Conservation (phyloP, 2,797 vertebrate species). For the Molossus molossus region DNA sequence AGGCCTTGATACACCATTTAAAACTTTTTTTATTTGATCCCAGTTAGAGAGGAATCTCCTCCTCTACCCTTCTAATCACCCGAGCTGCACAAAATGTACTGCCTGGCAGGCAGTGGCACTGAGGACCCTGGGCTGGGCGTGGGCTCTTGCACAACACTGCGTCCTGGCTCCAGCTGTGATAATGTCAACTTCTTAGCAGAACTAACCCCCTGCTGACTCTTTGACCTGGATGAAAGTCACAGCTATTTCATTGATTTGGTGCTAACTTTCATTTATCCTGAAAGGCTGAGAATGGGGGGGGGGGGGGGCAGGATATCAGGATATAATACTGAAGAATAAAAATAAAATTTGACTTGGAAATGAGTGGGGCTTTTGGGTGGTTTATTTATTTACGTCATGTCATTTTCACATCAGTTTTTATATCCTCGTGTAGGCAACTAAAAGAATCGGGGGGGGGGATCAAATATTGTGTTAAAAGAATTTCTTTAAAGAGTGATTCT, state of each 20-base stretch:
- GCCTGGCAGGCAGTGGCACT: too few relatives aligned
- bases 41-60: background rate
- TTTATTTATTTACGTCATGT: background rate
- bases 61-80: background rate
- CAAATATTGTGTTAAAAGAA: conserved; percentile 4
- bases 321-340: background rate
- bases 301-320: background rate
- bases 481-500: conserved; percentile 52
- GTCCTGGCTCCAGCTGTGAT: background rate
- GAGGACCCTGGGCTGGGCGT: background rate
- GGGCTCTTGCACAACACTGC: background rate
- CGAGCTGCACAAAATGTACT: background rate
- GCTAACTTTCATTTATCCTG: conserved; percentile 3
- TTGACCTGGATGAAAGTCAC: background rate
- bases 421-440: background rate
- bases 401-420: background rate
- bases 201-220: background rate
- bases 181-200: background rate
- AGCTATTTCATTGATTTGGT: background rate
- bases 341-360: conserved; percentile 40
- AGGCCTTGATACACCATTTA: background rate
- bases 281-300: background rate
- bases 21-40: conserved; percentile 1
- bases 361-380: background rate
- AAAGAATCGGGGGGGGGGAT: background rate